phyloP scores from a whole-genome alignment of 1,140 invertebrate genomes.

The Uloborus diversus region DNA sequence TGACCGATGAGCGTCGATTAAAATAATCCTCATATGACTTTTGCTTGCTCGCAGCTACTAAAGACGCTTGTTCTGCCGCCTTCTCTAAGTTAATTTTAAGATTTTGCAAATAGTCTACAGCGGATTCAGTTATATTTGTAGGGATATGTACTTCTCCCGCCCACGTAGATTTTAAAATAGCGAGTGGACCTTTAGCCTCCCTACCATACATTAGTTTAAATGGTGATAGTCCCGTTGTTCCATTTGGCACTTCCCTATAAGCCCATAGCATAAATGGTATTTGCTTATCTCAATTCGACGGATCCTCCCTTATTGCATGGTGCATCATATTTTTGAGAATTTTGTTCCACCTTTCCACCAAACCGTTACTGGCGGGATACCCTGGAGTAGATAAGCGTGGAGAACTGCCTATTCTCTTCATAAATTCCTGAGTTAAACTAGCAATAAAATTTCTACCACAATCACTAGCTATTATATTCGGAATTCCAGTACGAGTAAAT shows the following conservation, averaged over 20 bases:
- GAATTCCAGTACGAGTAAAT: not conserved
- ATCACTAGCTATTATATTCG: conserved; percentile 5
- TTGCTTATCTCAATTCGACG: not conserved
- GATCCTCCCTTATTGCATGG: not conserved
- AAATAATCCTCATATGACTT: not conserved
- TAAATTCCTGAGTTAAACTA: not conserved
- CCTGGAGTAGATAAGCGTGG: not conserved
- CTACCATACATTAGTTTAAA: conserved; percentile 6
- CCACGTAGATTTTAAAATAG: conserved; percentile 15
- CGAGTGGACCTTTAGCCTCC: not conserved
- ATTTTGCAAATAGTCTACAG: not conserved
- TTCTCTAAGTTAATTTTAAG: not conserved
- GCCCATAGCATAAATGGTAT: conserved; percentile 27
- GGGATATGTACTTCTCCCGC: not conserved
- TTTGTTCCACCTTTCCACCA: conserved; percentile 1
- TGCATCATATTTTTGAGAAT: not conserved
- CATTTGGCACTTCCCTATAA: not conserved
- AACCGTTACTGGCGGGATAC: not conserved
- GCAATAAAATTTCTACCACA: conserved; percentile 13
- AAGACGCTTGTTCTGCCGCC: not conserved
- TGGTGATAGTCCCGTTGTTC: not conserved
- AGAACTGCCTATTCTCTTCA: not conserved
- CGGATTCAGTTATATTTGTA: not conserved
- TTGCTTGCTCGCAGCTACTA: not conserved
- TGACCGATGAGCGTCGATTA: not conserved